Evolutionary conservation across 2,888 invertebrate species (phyloP).

Genomic region (Parnassius apollo): DNA sequence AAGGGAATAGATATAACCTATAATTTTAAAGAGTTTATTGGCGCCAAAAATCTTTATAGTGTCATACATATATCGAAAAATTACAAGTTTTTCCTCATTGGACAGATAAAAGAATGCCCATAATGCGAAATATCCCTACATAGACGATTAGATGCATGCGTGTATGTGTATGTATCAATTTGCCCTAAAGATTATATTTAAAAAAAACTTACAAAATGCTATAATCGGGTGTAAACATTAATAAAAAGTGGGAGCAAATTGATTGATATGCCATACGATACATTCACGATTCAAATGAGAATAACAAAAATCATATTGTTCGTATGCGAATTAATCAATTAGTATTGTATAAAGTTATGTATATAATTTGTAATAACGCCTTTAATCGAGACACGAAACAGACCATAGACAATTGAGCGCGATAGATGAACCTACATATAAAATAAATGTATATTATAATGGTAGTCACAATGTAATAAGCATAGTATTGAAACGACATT

Average conservation of each 20-base stretch:
- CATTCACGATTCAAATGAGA: background rate
- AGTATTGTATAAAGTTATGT: background rate
- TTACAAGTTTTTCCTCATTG: constrained; percentile 35
- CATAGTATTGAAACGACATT: constrained; percentile 21
- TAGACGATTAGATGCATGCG: constrained; percentile 61
- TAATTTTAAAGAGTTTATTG: no score
- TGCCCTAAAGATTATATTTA: constrained; percentile 22
- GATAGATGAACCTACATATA: constrained; percentile 31
- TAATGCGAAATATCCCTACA: constrained; percentile 50
- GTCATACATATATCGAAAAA: background rate
- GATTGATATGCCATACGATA: constrained; percentile 30
- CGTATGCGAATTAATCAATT: background rate
- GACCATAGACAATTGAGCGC: constrained; percentile 35
- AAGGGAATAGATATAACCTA: no score
- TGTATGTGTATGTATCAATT: constrained; percentile 34
- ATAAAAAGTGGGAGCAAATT: constrained; percentile 29
- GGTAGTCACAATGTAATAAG: constrained; percentile 9
- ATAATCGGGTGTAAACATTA: constrained; percentile 27
- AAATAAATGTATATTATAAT: constrained; percentile 33
- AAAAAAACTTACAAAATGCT: constrained; percentile 22
- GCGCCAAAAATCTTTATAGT: no score
- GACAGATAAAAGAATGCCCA: constrained; percentile 50
- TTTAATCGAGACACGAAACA: constrained; percentile 4
- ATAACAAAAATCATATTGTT: background rate
- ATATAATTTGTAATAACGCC: constrained; percentile 1